These are phyloP conservation scores for Brachylomia viminalis DNA, from an alignment of 2,888 invertebrate genomes.

Conservation along the genomic window DNA sequence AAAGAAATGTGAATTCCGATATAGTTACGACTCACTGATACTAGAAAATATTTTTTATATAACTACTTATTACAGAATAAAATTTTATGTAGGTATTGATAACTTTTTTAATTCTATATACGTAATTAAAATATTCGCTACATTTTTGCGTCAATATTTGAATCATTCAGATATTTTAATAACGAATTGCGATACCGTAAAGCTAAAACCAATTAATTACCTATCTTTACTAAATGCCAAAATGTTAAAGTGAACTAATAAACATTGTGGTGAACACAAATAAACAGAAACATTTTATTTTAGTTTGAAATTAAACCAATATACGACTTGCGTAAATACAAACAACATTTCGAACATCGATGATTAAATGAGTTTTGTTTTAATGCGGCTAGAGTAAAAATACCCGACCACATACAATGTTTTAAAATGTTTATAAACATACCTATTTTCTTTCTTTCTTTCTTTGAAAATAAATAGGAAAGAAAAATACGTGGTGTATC, in stretches of 20 bases:
- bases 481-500: slow-evolving; percentile 68
- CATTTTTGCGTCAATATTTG: background rate
- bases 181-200: background rate
- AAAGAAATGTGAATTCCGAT: slow-evolving; percentile 49
- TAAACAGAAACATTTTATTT: background rate
- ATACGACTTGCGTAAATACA: slow-evolving; percentile 8
- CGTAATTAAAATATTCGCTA: background rate
- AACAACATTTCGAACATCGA: slow-evolving; percentile 15
- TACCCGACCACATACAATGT: background rate
- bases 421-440: background rate
- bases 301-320: slow-evolving; percentile 20
- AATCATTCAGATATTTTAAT: background rate
- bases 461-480: slow-evolving; percentile 59
- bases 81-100: background rate
- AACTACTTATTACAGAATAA: background rate
- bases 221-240: background rate
- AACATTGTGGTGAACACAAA: slow-evolving; percentile 5
- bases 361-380: slow-evolving; percentile 50
- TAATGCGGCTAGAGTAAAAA: slow-evolving; percentile 15
- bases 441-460: slow-evolving; percentile 20
- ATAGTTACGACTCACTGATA: slow-evolving; percentile 11
- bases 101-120: background rate
- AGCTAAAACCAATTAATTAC: background rate
- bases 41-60: background rate
- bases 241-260: background rate